A percentile compares a stretch with the other conserved stretches of the same genome.
Conservation (phyloP, 2,888 invertebrate genomes). For the Maniola hyperantus region DNA sequence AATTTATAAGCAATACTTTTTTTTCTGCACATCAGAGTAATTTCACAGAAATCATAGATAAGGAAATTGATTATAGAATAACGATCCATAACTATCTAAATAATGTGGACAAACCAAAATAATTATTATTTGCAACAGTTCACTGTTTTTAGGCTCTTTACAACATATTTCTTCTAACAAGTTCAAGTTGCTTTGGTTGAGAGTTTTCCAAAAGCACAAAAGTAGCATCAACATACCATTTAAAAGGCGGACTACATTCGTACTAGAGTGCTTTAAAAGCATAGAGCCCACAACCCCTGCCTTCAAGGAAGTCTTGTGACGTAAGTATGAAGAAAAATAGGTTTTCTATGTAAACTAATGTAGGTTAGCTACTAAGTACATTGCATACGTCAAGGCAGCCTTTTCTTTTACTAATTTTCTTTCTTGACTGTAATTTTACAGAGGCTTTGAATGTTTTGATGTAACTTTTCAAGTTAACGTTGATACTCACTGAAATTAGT, state of each 20-base stretch:
- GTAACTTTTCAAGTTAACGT: too few species aligned
- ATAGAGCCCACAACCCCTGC: not conserved
- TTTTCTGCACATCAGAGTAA: not conserved
- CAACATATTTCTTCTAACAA: too few species aligned
- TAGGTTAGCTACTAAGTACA: not conserved
- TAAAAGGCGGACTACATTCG: conserved; percentile 1
- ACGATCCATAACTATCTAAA: not conserved
- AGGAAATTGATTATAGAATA: not conserved
- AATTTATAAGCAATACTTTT: not conserved
- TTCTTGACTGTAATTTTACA: not conserved
- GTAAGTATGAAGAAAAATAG: conserved; percentile 13
- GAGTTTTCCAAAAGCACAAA: too few species aligned
- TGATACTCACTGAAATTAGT: too few species aligned
- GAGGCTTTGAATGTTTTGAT: too few species aligned
- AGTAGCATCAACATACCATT: not conserved
- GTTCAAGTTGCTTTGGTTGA: too few species aligned
- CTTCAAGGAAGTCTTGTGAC: not conserved
- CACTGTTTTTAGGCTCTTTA: too few species aligned
- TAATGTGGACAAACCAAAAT: too few species aligned
- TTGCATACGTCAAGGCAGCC: too few species aligned
- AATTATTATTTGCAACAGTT: too few species aligned
- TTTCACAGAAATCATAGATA: conserved; percentile 2
- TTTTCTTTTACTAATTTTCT: too few species aligned
- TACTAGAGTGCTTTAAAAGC: conserved; percentile 4
- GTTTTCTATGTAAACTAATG: conserved; percentile 1